A percentile compares a stretch with the other conserved stretches of the same genome.
Conservation (phyloP, 35 echinoderm and acorn worm genomes). For the Ptychodera flava region DNA sequence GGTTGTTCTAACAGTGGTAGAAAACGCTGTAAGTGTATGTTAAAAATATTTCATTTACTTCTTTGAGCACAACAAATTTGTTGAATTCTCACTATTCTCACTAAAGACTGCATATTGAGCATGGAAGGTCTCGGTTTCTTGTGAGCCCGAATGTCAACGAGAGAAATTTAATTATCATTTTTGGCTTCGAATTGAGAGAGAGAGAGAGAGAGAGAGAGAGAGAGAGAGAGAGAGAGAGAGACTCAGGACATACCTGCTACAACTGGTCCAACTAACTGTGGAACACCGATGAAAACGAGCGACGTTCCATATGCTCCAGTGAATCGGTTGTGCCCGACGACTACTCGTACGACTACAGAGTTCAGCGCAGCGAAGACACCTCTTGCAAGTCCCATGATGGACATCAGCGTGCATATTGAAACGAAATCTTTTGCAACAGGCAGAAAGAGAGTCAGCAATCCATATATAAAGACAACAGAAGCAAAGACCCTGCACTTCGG, state of each 20-base stretch:
- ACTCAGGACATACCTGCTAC: not conserved
- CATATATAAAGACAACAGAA: not conserved
- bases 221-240: too few relatives aligned
- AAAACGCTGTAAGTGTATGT: too few relatives aligned
- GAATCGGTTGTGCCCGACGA: not conserved
- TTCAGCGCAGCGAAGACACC: not conserved
- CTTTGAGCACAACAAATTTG: too few relatives aligned
- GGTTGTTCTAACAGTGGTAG: too few relatives aligned
- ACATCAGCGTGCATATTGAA: not conserved
- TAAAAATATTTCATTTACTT: too few relatives aligned
- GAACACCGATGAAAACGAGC: not conserved
- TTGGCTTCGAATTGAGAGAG: too few relatives aligned
- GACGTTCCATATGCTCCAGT: not conserved
- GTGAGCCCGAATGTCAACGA: too few relatives aligned
- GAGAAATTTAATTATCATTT: too few relatives aligned
- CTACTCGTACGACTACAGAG: not conserved
- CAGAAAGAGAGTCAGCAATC: not conserved
- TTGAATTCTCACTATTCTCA: too few relatives aligned
- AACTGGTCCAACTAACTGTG: not conserved
- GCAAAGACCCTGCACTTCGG: not conserved
- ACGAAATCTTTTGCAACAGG: not conserved
- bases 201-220: too few relatives aligned
- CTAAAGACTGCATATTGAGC: too few relatives aligned
- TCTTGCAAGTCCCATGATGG: not conserved
- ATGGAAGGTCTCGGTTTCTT: too few relatives aligned